A percentile compares a stretch with the other conserved stretches of the same genome.
Conservation (phyloP, 2,888 invertebrate species). For the Leptopterna dolabrata region DNA sequence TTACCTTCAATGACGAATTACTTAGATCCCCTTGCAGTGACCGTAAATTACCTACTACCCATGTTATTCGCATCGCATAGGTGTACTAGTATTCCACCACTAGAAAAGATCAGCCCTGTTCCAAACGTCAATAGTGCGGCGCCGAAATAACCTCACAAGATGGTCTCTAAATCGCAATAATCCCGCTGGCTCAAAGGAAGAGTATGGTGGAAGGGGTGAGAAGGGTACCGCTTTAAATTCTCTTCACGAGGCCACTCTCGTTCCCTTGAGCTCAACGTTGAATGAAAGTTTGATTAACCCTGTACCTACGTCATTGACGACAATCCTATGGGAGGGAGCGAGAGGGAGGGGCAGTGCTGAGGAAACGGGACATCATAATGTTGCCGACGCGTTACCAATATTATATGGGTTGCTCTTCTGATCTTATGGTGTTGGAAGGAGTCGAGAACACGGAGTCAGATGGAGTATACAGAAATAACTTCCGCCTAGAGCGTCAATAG, state of each 20-base stretch:
- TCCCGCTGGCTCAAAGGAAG: slow-evolving; percentile 25
- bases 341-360: neutral
- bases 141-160: slow-evolving; percentile 29
- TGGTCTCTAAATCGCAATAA: slow-evolving; percentile 37
- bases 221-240: slow-evolving; percentile 41
- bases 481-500: too few relatives aligned
- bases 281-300: slow-evolving; percentile 53
- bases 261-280: slow-evolving; percentile 53
- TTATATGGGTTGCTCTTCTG: neutral
- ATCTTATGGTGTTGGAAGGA: neutral
- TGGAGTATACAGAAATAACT: too few relatives aligned
- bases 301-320: slow-evolving; percentile 52
- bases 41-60: too few relatives aligned
- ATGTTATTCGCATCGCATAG: too few relatives aligned
- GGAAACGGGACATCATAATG: slow-evolving; percentile 3
- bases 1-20: too few relatives aligned
- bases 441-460: neutral
- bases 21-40: too few relatives aligned
- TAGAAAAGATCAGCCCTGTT: neutral
- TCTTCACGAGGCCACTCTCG: slow-evolving; percentile 52
- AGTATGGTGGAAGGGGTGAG: neutral
- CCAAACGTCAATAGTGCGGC: neutral
- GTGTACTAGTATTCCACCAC: too few relatives aligned
- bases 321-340: neutral
- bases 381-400: neutral